Conservation (phyloP, 2,888 invertebrate species). For the Agrochola lota region DNA sequence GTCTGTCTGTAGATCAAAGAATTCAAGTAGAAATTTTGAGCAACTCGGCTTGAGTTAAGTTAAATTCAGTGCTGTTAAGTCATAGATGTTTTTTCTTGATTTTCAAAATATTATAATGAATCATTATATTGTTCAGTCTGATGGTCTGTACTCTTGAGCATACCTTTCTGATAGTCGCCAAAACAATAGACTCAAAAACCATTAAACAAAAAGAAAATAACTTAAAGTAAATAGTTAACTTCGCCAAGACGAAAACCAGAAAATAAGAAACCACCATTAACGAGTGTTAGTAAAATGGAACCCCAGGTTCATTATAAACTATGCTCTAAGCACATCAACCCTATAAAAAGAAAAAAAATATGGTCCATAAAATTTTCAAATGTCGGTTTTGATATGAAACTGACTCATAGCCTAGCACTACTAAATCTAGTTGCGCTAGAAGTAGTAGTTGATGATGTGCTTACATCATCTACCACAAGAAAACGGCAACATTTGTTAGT, state of each 20-base stretch:
- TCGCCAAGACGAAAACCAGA: not conserved
- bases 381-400: not conserved
- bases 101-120: not conserved
- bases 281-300: not conserved
- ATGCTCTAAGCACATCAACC: not conserved
- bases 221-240: not conserved
- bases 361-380: not conserved
- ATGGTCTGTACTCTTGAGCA: too few relatives aligned
- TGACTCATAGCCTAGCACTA: not conserved
- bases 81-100: not conserved
- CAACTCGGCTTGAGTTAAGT: not conserved
- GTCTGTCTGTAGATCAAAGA: constrained; percentile 3
- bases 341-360: not conserved
- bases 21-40: not conserved
- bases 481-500: not conserved
- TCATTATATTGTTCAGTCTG: not conserved
- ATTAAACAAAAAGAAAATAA: not conserved
- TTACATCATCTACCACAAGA: not conserved
- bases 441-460: not conserved
- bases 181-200: too few relatives aligned
- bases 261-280: not conserved
- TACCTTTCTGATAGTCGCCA: too few relatives aligned
- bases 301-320: not conserved
- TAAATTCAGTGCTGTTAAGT: not conserved
- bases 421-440: not conserved